Evolutionary conservation across 2,888 invertebrate genomes (phyloP), one percentile per base, ranked within the genome.

Genomic region (Cataglyphis albicans): DNA sequence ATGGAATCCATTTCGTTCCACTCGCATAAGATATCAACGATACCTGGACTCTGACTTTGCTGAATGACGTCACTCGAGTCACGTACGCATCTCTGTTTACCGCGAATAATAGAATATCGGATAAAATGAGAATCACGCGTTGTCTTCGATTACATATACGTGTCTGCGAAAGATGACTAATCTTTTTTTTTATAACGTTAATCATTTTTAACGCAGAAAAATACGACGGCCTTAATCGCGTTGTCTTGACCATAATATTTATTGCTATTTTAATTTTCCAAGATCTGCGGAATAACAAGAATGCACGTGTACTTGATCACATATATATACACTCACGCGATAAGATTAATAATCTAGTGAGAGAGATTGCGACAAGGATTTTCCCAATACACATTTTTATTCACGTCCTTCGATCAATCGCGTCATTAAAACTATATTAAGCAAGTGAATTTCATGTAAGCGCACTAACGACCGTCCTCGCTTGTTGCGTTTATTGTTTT

Each of bases 401-500:
- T 59, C 76, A 55, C 67, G 38, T 38, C 38, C 35, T 52, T 65
- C 65, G 3, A 59, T 41, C 59, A 59, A 35, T 65, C 70, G 57
- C n/a, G 25, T 44, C 59, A 35, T 72, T 61, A 78, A 70, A 57
- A 44, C 21, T 12, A 59, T 44, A 72, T 78, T 78, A 78, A 78
- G 12, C 44, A 32, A 15, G 32, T 18, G 10, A 29, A 38, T 38
- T 25, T 21, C 21, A 41, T 44, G 44, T 44, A 78, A 70, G 15
- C 57, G 44, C 59, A 70, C 59, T 32, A 78, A 78, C 78, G 72
- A 78, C 44, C 70, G 25, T 18, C n/a, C 44, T 18, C 18, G 38
- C 52, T 35, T 44, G 29, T 38, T 6, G 74, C 48, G 55, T 32
- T 48, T 52, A 81, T 80, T 74, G 84, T 87, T 87, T 72, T 82